Conservation (phyloP, 1,140 invertebrate species). For the Pissodes strobi region DNA sequence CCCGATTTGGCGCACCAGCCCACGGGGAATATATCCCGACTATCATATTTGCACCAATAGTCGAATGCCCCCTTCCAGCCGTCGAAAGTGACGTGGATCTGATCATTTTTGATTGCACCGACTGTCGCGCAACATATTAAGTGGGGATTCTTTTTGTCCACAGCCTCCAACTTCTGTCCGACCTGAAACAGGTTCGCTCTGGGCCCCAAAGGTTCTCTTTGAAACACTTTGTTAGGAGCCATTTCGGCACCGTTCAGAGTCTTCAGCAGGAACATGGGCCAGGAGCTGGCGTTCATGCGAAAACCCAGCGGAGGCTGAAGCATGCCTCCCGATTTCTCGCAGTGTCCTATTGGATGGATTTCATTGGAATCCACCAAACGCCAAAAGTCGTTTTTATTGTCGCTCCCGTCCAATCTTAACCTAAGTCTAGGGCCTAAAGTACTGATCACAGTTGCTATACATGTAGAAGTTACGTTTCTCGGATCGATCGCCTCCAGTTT, state of each 20-base stretch:
- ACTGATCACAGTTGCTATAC: conserved; percentile 94
- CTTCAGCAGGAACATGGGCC: conserved; percentile 93
- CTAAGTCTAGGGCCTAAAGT: conserved; percentile 86
- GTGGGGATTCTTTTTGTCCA: conserved; percentile 96
- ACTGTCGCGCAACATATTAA: conserved; percentile 96
- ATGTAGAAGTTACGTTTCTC: conserved; percentile 91
- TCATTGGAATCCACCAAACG: conserved; percentile 93
- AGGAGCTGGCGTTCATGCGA: conserved; percentile 94
- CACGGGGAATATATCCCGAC: conserved; percentile 95
- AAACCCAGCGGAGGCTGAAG: conserved; percentile 71
- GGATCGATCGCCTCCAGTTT: conserved; percentile 96
- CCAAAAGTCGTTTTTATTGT: conserved; percentile 99
- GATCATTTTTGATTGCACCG: conserved; percentile 87
- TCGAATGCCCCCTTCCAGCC: conserved; percentile 98
- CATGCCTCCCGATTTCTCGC: conserved; percentile 87
- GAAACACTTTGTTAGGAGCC: conserved; percentile 87
- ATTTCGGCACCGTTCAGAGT: conserved; percentile 90
- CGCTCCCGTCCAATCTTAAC: conserved; percentile 91
- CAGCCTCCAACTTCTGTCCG: conserved; percentile 94
- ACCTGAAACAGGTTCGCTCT: conserved; percentile 80
- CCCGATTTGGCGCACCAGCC: conserved; percentile 93
- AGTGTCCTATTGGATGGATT: conserved; percentile 92
- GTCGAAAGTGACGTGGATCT: conserved; percentile 96
- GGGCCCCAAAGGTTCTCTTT: conserved; percentile 85
- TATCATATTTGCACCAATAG: conserved; percentile 94